phyloP scores from a whole-genome alignment of 1,140 invertebrate species.

The Charaxes varanes region DNA sequence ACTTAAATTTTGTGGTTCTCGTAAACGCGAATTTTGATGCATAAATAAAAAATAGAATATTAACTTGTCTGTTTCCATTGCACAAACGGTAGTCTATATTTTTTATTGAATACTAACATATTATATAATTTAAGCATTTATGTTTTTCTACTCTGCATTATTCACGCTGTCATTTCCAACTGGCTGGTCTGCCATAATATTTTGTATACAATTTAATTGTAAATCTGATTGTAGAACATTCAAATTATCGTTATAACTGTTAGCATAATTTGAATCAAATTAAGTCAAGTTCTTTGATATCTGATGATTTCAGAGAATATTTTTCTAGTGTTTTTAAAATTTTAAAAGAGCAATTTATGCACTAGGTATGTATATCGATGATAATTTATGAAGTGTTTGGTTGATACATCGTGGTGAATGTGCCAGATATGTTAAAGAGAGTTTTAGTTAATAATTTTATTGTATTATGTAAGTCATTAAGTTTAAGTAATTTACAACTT shows the following conservation, averaged over 20 bases:
- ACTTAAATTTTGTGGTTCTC: too few relatives aligned
- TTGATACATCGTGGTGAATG: slow-evolving; percentile 64
- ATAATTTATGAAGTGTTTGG: slow-evolving; percentile 58
- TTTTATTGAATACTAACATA: too few relatives aligned
- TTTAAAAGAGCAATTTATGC: slow-evolving; percentile 63
- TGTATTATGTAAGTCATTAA: slow-evolving; percentile 73
- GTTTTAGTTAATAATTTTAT: slow-evolving; percentile 74
- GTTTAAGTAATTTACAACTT: slow-evolving; percentile 74
- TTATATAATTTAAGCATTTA: too few relatives aligned
- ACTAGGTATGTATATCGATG: slow-evolving; percentile 64
- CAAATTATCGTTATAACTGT: slow-evolving; percentile 32
- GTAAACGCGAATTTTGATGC: too few relatives aligned
- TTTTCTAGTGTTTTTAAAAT: slow-evolving; percentile 72
- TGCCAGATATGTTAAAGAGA: slow-evolving; percentile 71
- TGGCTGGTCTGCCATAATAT: neutral
- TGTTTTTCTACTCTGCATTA: too few relatives aligned
- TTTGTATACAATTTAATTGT: slow-evolving; percentile 23
- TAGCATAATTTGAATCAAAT: slow-evolving; percentile 45
- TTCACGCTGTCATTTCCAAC: too few relatives aligned
- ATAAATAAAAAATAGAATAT: too few relatives aligned
- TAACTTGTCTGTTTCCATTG: too few relatives aligned
- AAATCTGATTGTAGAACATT: slow-evolving; percentile 34
- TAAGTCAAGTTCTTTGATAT: slow-evolving; percentile 55
- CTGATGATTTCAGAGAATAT: slow-evolving; percentile 66
- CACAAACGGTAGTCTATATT: too few relatives aligned